A percentile compares a stretch with the other conserved stretches of the same genome.
phyloP scores from a whole-genome alignment of 2,113 vertebrate genomes.

The Sturnira hondurensis region DNA sequence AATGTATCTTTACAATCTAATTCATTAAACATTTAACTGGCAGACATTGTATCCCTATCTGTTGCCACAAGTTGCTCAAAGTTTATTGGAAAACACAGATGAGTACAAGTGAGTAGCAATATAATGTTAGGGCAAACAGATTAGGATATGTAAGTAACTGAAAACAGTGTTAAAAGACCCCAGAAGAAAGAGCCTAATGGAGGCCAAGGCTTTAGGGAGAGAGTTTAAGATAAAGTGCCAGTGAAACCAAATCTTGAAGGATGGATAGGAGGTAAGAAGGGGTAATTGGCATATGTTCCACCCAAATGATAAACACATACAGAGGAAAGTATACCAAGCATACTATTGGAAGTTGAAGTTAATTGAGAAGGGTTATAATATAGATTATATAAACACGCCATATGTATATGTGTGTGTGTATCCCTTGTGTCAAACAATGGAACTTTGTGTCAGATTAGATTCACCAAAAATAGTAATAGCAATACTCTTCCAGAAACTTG shows the following conservation, averaged over 20 bases:
- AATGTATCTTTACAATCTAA: background rate
- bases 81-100: background rate
- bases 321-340: background rate
- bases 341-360: background rate
- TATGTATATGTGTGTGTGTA: background rate
- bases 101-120: background rate
- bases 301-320: background rate
- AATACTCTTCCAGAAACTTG: background rate
- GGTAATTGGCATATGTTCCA: background rate
- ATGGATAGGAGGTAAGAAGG: background rate
- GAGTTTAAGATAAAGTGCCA: background rate
- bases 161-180: slow-evolving; percentile 1
- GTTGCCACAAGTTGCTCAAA: background rate
- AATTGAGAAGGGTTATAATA: background rate
- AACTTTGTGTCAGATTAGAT: background rate
- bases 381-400: background rate
- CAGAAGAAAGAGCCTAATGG: background rate
- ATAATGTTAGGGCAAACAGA: background rate
- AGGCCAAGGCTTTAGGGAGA: background rate
- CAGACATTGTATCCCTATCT: background rate
- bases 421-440: background rate
- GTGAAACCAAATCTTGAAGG: background rate
- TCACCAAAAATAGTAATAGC: background rate
- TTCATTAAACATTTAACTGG: background rate
- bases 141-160: background rate